These are phyloP conservation scores for Hippocampus comes DNA, from an alignment of 2,113 vertebrate genomes.

Conservation along the genomic window DNA sequence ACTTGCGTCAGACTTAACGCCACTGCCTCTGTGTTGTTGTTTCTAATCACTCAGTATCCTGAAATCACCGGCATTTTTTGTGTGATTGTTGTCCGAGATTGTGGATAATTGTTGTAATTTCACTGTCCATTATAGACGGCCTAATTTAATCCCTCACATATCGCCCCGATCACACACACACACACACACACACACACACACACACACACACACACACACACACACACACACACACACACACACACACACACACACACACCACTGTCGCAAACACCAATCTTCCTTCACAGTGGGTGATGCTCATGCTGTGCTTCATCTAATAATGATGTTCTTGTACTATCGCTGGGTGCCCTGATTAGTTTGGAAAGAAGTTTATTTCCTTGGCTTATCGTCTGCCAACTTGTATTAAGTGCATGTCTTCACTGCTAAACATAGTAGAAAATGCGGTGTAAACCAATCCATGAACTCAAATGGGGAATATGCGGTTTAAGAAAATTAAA, in stretches of 20 bases:
- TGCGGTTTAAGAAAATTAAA: too few species aligned
- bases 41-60: neutral
- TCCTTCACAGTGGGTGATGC: constrained; percentile 28
- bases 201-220: too few species aligned
- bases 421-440: neutral
- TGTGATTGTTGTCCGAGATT: neutral
- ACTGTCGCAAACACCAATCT: constrained; percentile 7
- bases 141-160: neutral
- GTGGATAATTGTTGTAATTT: neutral
- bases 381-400: neutral
- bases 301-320: constrained; percentile 34
- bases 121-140: neutral
- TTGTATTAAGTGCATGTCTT: neutral
- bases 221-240: too few species aligned
- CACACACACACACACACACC: too few species aligned
- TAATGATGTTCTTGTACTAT: constrained; percentile 40
- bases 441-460: neutral
- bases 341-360: constrained; percentile 45
- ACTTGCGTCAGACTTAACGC: neutral
- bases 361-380: constrained; percentile 29
- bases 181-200: too few species aligned
- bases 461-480: neutral
- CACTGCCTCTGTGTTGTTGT: neutral
- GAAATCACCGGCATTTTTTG: neutral
- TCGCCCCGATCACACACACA: neutral